Conservation (phyloP, 2,797 vertebrate genomes). For the Myiotriccus ornatus region DNA sequence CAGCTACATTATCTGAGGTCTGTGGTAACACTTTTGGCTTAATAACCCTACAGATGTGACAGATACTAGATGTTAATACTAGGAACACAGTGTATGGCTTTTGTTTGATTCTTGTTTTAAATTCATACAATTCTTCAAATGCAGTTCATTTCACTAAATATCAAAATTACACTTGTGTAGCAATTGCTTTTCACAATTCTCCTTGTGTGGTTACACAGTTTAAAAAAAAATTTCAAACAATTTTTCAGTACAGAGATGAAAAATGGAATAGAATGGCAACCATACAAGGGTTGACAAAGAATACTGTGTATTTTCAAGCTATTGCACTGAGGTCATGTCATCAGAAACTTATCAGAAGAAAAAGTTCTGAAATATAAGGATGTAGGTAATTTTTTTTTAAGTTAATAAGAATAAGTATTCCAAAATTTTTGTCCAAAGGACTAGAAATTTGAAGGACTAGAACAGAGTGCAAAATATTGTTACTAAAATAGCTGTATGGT, state of each 20-base stretch:
- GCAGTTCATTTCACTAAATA: neutral
- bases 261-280: neutral
- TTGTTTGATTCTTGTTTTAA: neutral
- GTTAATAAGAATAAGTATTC: neutral
- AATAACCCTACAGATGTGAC: neutral
- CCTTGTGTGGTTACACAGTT: rapidly evolving
- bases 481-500: neutral
- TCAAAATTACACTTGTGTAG: neutral
- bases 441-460: neutral
- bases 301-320: neutral
- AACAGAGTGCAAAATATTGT: neutral
- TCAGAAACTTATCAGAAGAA: neutral
- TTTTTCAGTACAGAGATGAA: neutral
- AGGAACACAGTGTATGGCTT: rapidly evolving
- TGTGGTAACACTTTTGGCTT: neutral
- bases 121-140: neutral
- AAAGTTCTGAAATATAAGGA: neutral
- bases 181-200: rapidly evolving
- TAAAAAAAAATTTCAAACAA: neutral
- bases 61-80: neutral
- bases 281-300: neutral
- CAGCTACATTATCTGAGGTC: neutral
- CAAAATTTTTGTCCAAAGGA: neutral
- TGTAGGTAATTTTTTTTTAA: neutral
- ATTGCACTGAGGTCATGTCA: neutral